phyloP scores from a whole-genome alignment of 2,113 vertebrate species.

The Barnardius zonarius region DNA sequence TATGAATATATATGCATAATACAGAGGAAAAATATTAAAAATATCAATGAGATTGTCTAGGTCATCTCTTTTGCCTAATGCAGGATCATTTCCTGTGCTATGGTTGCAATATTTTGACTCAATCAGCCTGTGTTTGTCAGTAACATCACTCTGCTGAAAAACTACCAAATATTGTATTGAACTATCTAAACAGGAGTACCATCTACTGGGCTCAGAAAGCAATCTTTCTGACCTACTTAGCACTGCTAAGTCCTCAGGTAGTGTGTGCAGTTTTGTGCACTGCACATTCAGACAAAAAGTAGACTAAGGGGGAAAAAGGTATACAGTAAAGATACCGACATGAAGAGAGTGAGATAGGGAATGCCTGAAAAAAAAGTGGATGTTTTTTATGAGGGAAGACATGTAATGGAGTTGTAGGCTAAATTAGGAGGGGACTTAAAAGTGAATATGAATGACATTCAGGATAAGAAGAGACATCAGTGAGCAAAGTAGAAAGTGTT shows the following conservation, averaged over 20 bases:
- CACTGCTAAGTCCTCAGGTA: neutral
- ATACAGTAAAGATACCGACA: neutral
- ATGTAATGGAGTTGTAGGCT: neutral
- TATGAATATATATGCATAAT: neutral
- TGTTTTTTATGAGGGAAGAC: neutral
- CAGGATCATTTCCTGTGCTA: neutral
- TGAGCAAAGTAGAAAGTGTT: neutral
- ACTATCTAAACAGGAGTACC: slow-evolving; percentile 64
- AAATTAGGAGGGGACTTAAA: neutral
- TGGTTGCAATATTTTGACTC: neutral
- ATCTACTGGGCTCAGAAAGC: slow-evolving; percentile 60
- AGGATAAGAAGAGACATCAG: neutral
- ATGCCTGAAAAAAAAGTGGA: neutral
- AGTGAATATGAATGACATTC: neutral
- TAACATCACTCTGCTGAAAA: neutral
- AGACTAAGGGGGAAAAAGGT: neutral
- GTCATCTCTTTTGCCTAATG: neutral
- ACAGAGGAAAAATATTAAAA: neutral
- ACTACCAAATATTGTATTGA: neutral
- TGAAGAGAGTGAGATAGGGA: neutral
- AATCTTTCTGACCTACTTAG: slow-evolving; percentile 50
- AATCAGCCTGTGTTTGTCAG: neutral
- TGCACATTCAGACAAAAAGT: neutral
- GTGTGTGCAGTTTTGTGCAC: neutral
- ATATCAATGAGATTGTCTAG: neutral